Evolutionary conservation across 2,888 invertebrate genomes (phyloP).

Genomic region (Sinhomidia bicolor): DNA sequence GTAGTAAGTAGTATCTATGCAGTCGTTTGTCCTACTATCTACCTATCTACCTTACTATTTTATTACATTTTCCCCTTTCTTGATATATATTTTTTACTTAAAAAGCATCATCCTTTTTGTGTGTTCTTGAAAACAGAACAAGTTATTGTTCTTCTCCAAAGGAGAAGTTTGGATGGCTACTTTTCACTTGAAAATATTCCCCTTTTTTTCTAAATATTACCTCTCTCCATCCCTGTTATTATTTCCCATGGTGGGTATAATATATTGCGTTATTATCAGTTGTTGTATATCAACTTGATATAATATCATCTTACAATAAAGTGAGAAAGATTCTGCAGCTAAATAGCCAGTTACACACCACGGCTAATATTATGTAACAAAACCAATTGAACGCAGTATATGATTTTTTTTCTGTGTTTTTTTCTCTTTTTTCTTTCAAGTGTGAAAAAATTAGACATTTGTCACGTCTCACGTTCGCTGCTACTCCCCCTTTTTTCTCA

Average conservation of each 20-base stretch:
- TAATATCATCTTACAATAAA: conserved; percentile 3
- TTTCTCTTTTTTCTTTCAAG: conserved; percentile 27
- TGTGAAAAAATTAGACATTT: conserved; percentile 73
- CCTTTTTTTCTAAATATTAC: background rate
- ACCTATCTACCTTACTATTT: conserved; percentile 36
- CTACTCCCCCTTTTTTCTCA: conserved; percentile 15
- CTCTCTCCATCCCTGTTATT: background rate
- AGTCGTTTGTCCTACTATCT: background rate
- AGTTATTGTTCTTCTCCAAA: conserved; percentile 12
- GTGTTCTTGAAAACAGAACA: conserved; percentile 38
- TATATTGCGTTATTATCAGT: conserved; percentile 40
- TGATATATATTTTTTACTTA: conserved; percentile 22
- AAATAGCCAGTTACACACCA: background rate
- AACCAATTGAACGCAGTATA: conserved; percentile 44
- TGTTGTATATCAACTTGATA: conserved; percentile 30
- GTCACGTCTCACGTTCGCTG: conserved; percentile 57
- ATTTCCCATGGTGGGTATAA: conserved; percentile 2
- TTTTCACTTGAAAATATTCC: conserved; percentile 2
- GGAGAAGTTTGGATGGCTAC: background rate
- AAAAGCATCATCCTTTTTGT: conserved; percentile 25
- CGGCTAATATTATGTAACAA: conserved; percentile 29
- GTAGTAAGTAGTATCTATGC: too few species aligned
- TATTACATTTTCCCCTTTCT: conserved; percentile 51
- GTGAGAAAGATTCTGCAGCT: too few species aligned
- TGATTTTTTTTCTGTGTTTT: background rate